Evolutionary conservation across 35 echinoderm and acorn worm species (phyloP), one percentile per base, ranked within the genome.

Genomic region (Eucidaris tribuloides): DNA sequence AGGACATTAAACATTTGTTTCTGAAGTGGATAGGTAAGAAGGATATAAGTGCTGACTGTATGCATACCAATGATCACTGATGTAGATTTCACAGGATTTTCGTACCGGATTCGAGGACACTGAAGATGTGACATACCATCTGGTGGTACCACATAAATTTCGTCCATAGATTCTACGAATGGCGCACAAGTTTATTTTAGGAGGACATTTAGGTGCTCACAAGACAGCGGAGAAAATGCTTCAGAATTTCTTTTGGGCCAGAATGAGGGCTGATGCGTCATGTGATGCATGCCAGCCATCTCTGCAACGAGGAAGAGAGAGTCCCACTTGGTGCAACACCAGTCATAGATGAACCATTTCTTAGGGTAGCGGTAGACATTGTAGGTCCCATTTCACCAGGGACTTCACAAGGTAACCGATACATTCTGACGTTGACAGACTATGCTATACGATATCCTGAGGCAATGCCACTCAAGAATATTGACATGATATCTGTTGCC

Each of bases 381-480:
- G 25, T 89, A n/a, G 80, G 87, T 19, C 87, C 79, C 4, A 72
- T 89, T 40, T 64, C 82, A 28, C 80, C 82, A 18, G 52, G 19
- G 5, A 85, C 82, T 2, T 70, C 78, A 19, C 78, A 38, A 35
- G 72, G 82, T 2, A 91, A 91, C 55, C 49, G 74, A 13, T 91
- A 85, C 64, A 91, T 91, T 9, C 54, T 85, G 46, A 91, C 89
- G 32, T 7, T 78, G 11, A 82, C 80, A 40, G 89, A 91, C 46
- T 81, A 52, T 43, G 82, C 89, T 37, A 91, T 82, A 19, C 81
- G 89, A 17, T 91, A 79, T 42, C 81, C 89, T 19, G 89, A 91
- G 45, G 89, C 89, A 11, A 38, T 85, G 3, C 19, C 52, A 15
- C 70, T 91, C 1, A 81, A 50, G 7, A 44, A 15, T 28, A 89